Conservation (phyloP, 2,888 invertebrate species). For the Xestoiulus laeticollis region DNA sequence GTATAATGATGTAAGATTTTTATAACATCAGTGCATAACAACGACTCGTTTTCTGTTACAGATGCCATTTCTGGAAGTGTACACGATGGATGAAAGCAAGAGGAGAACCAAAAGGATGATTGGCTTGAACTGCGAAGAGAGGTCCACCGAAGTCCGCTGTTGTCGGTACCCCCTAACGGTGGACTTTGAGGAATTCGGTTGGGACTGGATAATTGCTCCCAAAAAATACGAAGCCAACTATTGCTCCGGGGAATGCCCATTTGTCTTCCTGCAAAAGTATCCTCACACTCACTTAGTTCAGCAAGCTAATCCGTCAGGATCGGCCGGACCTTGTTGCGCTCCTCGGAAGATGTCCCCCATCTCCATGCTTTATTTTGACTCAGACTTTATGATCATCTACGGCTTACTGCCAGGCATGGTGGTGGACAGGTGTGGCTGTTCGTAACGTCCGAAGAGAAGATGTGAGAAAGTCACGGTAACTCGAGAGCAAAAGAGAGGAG, state of each 20-base stretch:
- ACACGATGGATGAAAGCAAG: slow-evolving; percentile 58
- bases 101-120: slow-evolving; percentile 77
- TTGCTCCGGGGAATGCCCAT: slow-evolving; percentile 94
- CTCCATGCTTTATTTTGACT: slow-evolving; percentile 91
- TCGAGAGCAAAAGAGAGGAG: not conserved
- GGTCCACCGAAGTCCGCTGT: slow-evolving; percentile 82
- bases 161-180: slow-evolving; percentile 93
- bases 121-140: slow-evolving; percentile 84
- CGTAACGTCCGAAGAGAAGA: slow-evolving; percentile 68
- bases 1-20: too few relatives aligned
- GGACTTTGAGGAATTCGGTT: slow-evolving; percentile 94
- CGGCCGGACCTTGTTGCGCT: slow-evolving; percentile 90
- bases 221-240: slow-evolving; percentile 94
- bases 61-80: slow-evolving; percentile 60
- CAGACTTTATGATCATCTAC: slow-evolving; percentile 85
- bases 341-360: slow-evolving; percentile 81
- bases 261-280: slow-evolving; percentile 84
- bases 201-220: slow-evolving; percentile 98
- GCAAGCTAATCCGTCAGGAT: slow-evolving; percentile 78
- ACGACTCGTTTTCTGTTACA: slow-evolving; percentile 53
- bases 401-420: slow-evolving; percentile 93
- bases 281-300: slow-evolving; percentile 89
- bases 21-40: not conserved
- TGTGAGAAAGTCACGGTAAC: not conserved
- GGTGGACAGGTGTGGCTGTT: slow-evolving; percentile 91